These are phyloP conservation scores for Pristionchus mayeri DNA, from an alignment of 2,888 invertebrate species.

Conservation along the genomic window DNA sequence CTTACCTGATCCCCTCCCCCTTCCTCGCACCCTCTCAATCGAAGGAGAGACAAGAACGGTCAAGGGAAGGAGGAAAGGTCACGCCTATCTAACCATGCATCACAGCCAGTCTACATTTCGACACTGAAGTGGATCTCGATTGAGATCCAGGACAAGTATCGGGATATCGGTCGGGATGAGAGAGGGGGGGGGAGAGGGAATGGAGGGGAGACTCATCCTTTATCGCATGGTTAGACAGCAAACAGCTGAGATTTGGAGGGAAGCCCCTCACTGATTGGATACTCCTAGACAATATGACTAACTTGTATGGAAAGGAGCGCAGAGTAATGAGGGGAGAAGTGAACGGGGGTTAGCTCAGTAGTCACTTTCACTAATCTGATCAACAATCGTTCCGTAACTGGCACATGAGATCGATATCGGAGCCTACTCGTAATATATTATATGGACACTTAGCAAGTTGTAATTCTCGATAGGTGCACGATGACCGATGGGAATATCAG, in stretches of 20 bases:
- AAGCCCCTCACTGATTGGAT: background rate
- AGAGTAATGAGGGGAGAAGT: background rate
- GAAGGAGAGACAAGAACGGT: conserved; percentile 4
- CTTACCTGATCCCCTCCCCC: background rate
- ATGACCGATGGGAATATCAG: too few relatives aligned
- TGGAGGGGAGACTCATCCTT: background rate
- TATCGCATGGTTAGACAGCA: conserved; percentile 1
- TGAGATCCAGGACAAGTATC: conserved; percentile 22
- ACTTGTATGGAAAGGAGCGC: background rate
- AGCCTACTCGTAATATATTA: background rate
- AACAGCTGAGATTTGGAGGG: background rate
- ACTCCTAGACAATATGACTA: too few relatives aligned
- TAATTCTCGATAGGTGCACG: too few relatives aligned
- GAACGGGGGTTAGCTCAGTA: background rate
- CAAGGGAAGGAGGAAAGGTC: conserved; percentile 26
- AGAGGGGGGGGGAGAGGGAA: background rate
- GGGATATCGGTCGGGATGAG: background rate
- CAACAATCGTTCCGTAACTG: conserved; percentile 20
- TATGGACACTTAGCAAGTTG: too few relatives aligned
- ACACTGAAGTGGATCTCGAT: background rate
- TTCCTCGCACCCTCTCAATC: conserved; percentile 10
- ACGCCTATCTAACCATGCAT: conserved; percentile 36
- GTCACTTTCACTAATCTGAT: conserved; percentile 31
- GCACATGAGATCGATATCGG: background rate
- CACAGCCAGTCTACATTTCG: background rate